Conservation (phyloP, 64 coral and sea anemone genomes). For the Porites lutea region DNA sequence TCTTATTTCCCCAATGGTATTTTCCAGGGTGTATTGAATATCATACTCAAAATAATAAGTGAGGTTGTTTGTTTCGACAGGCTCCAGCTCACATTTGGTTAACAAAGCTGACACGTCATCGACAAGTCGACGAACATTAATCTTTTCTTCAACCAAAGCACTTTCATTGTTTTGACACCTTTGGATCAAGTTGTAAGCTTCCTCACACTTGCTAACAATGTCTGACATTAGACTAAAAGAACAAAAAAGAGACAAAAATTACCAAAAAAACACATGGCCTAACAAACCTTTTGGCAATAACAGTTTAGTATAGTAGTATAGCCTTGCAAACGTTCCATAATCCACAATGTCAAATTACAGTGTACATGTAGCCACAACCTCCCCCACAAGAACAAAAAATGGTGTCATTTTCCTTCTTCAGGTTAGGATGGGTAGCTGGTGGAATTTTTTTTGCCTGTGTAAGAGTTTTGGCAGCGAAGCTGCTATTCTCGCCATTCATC, state of each 20-base stretch:
- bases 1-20: conserved; percentile 53
- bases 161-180: conserved; percentile 52
- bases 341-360: no score
- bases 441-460: no score
- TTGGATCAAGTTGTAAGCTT: conserved; percentile 61
- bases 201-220: conserved; percentile 74
- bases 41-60: conserved; percentile 72
- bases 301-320: no score
- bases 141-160: conserved; percentile 69
- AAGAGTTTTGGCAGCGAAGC: no score
- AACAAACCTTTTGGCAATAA: no score
- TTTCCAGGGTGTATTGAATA: conserved; percentile 63
- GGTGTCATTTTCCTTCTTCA: no score
- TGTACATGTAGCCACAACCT: no score
- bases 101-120: conserved; percentile 52
- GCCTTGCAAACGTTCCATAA: no score
- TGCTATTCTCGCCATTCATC: no score
- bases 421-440: no score
- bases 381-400: no score
- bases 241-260: neutral
- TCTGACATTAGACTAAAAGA: conserved; percentile 61
- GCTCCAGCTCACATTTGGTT: conserved; percentile 63
- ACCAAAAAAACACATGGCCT: neutral
- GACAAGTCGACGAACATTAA: conserved; percentile 57
- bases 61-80: conserved; percentile 54